These are phyloP conservation scores for Melieria picta DNA, from an alignment of 2,888 invertebrate genomes.

Conservation along the genomic window DNA sequence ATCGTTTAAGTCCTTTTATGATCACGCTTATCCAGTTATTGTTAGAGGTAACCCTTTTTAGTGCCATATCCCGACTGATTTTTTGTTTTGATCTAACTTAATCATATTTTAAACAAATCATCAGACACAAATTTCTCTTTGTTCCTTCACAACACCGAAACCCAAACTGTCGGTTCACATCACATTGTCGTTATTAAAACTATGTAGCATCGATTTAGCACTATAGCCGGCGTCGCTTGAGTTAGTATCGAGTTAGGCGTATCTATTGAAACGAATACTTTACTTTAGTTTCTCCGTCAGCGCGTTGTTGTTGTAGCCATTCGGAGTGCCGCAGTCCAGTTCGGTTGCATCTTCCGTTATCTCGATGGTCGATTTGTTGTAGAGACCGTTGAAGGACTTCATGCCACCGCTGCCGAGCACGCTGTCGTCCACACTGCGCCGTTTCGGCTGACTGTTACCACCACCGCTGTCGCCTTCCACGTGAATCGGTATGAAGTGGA, in stretches of 20 bases:
- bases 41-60: too few relatives aligned
- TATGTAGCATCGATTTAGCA: too few relatives aligned
- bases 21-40: too few relatives aligned
- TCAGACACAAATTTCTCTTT: too few relatives aligned
- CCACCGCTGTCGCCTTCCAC: slow-evolving; percentile 50
- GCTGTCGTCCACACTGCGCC: slow-evolving; percentile 59
- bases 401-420: slow-evolving; percentile 52
- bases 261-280: slow-evolving; percentile 17
- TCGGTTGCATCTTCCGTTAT: slow-evolving; percentile 58
- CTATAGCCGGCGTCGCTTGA: neutral
- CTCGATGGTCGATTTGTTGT: slow-evolving; percentile 52
- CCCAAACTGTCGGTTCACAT: too few relatives aligned
- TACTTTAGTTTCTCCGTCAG: slow-evolving; percentile 46
- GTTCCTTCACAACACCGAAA: too few relatives aligned
- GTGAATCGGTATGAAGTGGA: slow-evolving; percentile 63
- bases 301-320: slow-evolving; percentile 27
- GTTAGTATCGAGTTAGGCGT: neutral
- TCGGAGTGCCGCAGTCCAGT: slow-evolving; percentile 30
- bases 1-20: too few relatives aligned
- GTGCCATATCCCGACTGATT: too few relatives aligned
- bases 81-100: too few relatives aligned
- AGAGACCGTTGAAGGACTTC: slow-evolving; percentile 41
- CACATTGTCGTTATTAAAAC: too few relatives aligned
- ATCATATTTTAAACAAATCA: too few relatives aligned
- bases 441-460: slow-evolving; percentile 50